Conservation (phyloP, 1,140 invertebrate genomes). For the Anastrepha ludens region DNA sequence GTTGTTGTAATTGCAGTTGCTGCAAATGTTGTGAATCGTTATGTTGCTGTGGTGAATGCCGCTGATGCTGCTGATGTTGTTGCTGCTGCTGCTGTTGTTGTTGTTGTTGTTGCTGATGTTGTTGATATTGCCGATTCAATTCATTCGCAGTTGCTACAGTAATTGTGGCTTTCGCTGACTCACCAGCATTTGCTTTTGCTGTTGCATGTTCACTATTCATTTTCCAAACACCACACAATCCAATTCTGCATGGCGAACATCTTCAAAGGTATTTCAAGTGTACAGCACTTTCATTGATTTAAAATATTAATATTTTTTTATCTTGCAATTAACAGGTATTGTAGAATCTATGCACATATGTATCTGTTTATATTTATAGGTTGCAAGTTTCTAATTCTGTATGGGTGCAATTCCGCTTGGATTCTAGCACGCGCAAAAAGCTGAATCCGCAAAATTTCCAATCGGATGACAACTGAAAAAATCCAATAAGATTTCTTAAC, state of each 20-base stretch:
- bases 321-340: background rate
- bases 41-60: slow-evolving; percentile 52
- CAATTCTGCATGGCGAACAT: slow-evolving; percentile 30
- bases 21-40: slow-evolving; percentile 37
- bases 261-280: slow-evolving; percentile 22
- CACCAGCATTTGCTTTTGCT: slow-evolving; percentile 53
- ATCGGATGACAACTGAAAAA: background rate
- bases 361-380: background rate
- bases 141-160: slow-evolving; percentile 58
- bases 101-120: slow-evolving; percentile 60
- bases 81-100: slow-evolving; percentile 53
- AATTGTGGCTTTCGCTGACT: slow-evolving; percentile 59
- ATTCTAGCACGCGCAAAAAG: background rate
- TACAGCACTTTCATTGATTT: slow-evolving; percentile 18
- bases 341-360: background rate
- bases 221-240: slow-evolving; percentile 37
- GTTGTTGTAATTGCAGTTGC: slow-evolving; percentile 28
- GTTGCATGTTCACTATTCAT: slow-evolving; percentile 56
- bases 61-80: slow-evolving; percentile 59
- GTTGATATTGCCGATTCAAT: slow-evolving; percentile 51
- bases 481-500: background rate
- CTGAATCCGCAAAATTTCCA: background rate
- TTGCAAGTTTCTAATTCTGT: background rate
- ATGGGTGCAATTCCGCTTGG: background rate
- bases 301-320: background rate